Evolutionary conservation across 1,140 invertebrate genomes (phyloP).

Genomic region (Calephelis virginiensis): DNA sequence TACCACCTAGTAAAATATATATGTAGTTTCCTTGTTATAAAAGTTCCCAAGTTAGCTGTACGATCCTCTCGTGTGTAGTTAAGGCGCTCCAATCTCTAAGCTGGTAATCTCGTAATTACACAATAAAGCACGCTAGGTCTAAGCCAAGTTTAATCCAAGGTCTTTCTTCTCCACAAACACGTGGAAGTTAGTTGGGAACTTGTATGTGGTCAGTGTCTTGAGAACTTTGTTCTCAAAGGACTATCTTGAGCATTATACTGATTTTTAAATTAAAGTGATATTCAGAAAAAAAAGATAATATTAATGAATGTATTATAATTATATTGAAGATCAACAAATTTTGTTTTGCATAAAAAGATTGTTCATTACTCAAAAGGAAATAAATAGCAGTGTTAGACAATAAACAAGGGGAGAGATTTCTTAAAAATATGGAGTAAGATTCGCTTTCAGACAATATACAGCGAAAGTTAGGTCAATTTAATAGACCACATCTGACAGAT

Average conservation of each 20-base stretch:
- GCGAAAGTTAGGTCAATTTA: too few species aligned
- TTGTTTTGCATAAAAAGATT: too few species aligned
- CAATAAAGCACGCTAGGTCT: constrained; percentile 28
- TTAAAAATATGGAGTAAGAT: too few species aligned
- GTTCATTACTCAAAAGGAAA: too few species aligned
- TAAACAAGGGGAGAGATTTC: too few species aligned
- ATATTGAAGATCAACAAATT: too few species aligned
- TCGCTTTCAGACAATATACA: too few species aligned
- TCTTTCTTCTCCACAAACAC: constrained; percentile 27
- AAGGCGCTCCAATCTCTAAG: constrained; percentile 15
- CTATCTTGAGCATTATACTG: constrained; percentile 6
- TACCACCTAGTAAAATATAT: too few species aligned
- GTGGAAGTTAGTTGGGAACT: constrained; percentile 24
- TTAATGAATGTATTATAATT: too few species aligned
- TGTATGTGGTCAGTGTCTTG: constrained; percentile 26
- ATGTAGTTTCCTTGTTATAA: background rate
- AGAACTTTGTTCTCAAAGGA: background rate
- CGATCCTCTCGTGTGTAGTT: constrained; percentile 16
- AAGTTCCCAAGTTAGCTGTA: constrained; percentile 4
- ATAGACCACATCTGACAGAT: too few species aligned
- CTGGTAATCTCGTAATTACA: constrained; percentile 28
- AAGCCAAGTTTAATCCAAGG: constrained; percentile 26
- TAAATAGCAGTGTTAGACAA: too few species aligned
- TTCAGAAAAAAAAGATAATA: too few species aligned
- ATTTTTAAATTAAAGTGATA: constrained; percentile 3